A percentile compares a stretch with the other conserved stretches of the same genome.
phyloP scores from a whole-genome alignment of 1,140 invertebrate species.

The Drosophila pectinifera region DNA sequence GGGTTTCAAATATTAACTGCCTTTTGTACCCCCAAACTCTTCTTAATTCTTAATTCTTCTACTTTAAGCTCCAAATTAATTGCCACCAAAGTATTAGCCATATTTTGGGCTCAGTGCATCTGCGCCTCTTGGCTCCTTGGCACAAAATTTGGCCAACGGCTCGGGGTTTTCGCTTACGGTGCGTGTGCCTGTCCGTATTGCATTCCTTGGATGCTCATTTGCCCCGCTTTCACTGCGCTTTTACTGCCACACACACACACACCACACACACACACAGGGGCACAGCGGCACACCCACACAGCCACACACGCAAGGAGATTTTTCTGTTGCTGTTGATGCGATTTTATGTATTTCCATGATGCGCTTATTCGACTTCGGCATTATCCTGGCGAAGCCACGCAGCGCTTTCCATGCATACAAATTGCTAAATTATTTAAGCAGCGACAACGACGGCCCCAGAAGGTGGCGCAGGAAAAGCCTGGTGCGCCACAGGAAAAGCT shows the following conservation, averaged over 20 bases:
- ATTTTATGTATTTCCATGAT: conserved; percentile 82
- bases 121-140: conserved; percentile 18
- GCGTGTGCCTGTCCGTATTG: conserved; percentile 55
- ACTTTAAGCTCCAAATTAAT: background rate
- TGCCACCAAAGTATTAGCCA: too few relatives aligned
- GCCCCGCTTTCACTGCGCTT: conserved; percentile 56
- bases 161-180: conserved; percentile 24
- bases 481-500: background rate
- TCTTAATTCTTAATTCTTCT: too few relatives aligned
- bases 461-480: conserved; percentile 3
- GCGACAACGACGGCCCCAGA: conserved; percentile 29
- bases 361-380: conserved; percentile 78
- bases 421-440: conserved; percentile 83
- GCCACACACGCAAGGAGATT: conserved; percentile 6
- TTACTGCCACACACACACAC: conserved; percentile 26
- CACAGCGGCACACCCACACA: background rate
- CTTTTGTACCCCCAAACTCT: too few relatives aligned
- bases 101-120: conserved; percentile 4
- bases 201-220: conserved; percentile 80
- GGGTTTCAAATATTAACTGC: too few relatives aligned
- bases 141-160: conserved; percentile 37
- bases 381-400: conserved; percentile 66
- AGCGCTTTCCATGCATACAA: conserved; percentile 81
- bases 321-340: conserved; percentile 67
- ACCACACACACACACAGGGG: background rate